Conservation (phyloP, 2,888 invertebrate genomes). For the Rotaria magnacalcarata region DNA sequence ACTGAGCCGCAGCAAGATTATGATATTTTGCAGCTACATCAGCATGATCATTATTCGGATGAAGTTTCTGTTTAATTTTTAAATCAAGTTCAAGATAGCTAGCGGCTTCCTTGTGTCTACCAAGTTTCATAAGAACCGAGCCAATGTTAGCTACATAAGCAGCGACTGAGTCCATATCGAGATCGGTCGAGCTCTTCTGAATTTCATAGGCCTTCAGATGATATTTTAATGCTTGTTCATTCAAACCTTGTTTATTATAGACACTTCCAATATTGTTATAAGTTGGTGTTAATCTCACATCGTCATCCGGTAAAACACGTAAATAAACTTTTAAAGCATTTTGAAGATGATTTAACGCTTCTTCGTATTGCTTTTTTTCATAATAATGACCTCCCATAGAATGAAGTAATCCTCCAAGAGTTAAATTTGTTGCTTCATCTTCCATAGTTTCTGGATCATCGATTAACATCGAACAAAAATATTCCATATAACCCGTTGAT, state of each 20-base stretch:
- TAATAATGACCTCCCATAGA: neutral
- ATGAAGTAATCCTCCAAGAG: neutral
- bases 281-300: neutral
- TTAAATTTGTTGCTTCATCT: neutral
- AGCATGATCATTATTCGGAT: neutral
- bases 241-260: neutral
- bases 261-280: constrained; percentile 30
- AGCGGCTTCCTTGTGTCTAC: neutral
- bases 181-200: neutral
- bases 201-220: neutral
- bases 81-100: neutral
- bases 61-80: neutral
- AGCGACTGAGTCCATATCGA: neutral
- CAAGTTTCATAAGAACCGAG: neutral
- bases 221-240: constrained; percentile 14
- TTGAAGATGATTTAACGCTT: neutral
- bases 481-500: neutral
- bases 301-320: neutral
- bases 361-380: neutral
- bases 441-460: neutral
- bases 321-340: neutral
- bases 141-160: neutral
- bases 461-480: neutral
- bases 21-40: neutral
- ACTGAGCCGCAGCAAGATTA: neutral